These are phyloP conservation scores for Dendrolimus kikuchii DNA, from an alignment of 1,140 invertebrate species.

Conservation along the genomic window DNA sequence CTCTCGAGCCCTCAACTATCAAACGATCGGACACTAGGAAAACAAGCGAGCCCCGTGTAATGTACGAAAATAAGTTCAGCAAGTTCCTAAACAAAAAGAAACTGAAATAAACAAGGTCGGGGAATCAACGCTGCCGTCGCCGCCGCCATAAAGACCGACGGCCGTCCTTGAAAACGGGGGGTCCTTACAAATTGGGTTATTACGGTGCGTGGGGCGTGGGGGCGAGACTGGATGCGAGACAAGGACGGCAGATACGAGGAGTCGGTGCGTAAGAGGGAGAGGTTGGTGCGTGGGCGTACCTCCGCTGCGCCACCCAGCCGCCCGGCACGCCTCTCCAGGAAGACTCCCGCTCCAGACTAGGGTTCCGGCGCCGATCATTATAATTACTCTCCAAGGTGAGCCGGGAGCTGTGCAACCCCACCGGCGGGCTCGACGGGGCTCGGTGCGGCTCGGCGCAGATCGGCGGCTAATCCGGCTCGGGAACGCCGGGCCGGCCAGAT, in stretches of 20 bases:
- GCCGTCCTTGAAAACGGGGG: slow-evolving; percentile 69
- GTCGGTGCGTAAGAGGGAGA: slow-evolving; percentile 24
- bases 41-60: slow-evolving; percentile 38
- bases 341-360: slow-evolving; percentile 61
- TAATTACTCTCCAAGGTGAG: slow-evolving; percentile 72
- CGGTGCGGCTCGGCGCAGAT: too few species aligned
- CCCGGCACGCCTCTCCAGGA: slow-evolving; percentile 66
- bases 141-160: slow-evolving; percentile 69
- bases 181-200: slow-evolving; percentile 72
- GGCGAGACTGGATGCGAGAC: slow-evolving; percentile 47
- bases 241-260: slow-evolving; percentile 10
- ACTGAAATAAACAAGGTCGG: slow-evolving; percentile 70
- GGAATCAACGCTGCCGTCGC: slow-evolving; percentile 65
- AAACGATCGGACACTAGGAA: slow-evolving; percentile 29
- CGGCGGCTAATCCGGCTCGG: slow-evolving; percentile 43
- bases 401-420: slow-evolving; percentile 49
- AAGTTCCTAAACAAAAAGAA: slow-evolving; percentile 71
- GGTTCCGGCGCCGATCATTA: slow-evolving; percentile 71
- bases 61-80: slow-evolving; percentile 63
- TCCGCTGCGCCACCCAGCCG: slow-evolving; percentile 51
- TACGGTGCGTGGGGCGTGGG: slow-evolving; percentile 60
- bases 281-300: slow-evolving; percentile 52
- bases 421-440: slow-evolving; percentile 24
- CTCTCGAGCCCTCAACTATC: slow-evolving; percentile 16
- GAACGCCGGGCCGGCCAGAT: slow-evolving; percentile 41